Evolutionary conservation across 1,140 invertebrate genomes (phyloP), one percentile per base, ranked within the genome.

Genomic region (Eumeta japonica): DNA sequence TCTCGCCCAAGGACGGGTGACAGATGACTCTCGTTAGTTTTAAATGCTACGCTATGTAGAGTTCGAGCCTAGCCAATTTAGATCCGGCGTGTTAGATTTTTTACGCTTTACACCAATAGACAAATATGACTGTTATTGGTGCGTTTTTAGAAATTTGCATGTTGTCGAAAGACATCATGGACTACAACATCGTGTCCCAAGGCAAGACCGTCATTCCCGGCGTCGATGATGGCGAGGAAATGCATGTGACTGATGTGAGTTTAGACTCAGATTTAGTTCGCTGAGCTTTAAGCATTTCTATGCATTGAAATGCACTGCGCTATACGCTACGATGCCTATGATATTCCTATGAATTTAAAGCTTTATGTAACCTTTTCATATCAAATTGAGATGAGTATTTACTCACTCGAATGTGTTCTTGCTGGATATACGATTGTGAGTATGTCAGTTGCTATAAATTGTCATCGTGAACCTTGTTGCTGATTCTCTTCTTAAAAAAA

Each of bases 151-250:
- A 41, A 19, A 32, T 52, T 27, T 70, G 63, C 55, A 37, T 62
- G 47, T 81, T 96, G 71, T 83, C 86, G 55, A 85, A 91, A 75
- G 84, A 93, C 76, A 85, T 91, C 79, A 83, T 80, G 74, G 88
- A 89, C 75, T 97, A 96, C 81, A 79, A 89, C 79, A 97, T 93
- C 83, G 90, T 97, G 59, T 86, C 93, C 59, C 94, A 98, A 84
- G 96, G 95, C 72, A 94, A 94, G 81, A 89, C 92, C 50, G 85
- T 85, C 45, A 96, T 98, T 68, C 91, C 95, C 46, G 87, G 88
- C 61, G 88, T 98, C 51, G 92, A 99, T 80, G 96, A 99, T 77
- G 86, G 82, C 58, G 94, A 96, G 76, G 96, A 98, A 86, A 89
- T 94, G 81, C 77, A 79, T 58, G 72, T 90, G 61, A 96, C 94